Conservation (phyloP, 2,797 vertebrate species). For the Craterocephalus amniculus region DNA sequence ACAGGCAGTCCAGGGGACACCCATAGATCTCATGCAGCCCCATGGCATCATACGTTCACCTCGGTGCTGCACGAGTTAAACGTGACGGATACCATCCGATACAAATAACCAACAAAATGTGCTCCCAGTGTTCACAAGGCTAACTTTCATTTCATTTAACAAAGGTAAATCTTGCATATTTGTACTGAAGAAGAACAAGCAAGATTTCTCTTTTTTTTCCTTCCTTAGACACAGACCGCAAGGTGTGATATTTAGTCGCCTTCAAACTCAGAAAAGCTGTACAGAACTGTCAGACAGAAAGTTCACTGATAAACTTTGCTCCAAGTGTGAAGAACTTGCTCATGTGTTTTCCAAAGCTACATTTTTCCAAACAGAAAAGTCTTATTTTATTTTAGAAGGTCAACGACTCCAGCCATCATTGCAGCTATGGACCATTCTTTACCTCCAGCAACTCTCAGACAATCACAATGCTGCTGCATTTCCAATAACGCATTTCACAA, state of each 20-base stretch:
- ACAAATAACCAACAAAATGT: no score
- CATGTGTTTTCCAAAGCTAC: not conserved
- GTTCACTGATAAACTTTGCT: not conserved
- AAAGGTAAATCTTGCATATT: not conserved
- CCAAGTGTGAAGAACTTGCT: not conserved
- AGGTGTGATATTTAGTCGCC: not conserved
- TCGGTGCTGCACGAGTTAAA: no score
- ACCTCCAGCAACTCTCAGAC: not conserved
- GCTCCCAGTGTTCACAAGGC: not conserved
- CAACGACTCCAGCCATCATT: not conserved
- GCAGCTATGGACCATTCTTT: not conserved
- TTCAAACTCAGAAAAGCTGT: not conserved
- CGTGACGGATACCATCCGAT: no score
- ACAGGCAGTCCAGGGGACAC: no score
- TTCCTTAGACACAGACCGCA: not conserved
- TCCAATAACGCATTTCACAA: not conserved
- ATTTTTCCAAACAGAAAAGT: not conserved
- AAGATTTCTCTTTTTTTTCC: not conserved
- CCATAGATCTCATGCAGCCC: no score
- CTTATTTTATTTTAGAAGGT: not conserved
- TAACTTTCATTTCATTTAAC: not conserved
- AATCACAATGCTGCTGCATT: not conserved
- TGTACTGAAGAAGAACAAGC: not conserved
- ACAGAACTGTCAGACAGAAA: not conserved
- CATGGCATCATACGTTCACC: no score